phyloP scores from a whole-genome alignment of 2,797 vertebrate species.

The Otolemur crassicaudatus region DNA sequence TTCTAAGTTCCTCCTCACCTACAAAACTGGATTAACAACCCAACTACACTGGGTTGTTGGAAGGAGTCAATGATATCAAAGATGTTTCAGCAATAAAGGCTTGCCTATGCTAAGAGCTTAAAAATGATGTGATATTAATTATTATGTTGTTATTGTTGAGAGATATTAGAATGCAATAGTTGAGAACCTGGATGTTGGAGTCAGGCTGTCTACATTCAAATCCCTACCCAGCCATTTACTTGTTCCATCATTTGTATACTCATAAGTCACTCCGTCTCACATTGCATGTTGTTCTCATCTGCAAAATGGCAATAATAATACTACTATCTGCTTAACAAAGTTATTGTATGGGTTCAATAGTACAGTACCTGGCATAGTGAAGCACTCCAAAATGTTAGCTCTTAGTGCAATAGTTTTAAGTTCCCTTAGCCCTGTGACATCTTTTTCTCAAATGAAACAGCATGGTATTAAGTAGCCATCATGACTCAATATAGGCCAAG shows the following conservation, averaged over 20 bases:
- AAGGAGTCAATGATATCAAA: slow-evolving; percentile 25
- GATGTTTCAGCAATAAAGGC: neutral
- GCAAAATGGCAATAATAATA: neutral
- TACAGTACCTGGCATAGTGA: neutral
- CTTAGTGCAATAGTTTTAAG: neutral
- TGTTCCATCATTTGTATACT: neutral
- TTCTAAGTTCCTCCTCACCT: neutral
- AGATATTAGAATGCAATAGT: neutral
- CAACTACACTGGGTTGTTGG: neutral
- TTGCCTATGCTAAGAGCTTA: neutral
- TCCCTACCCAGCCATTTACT: neutral
- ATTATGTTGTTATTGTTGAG: neutral
- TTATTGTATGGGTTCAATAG: neutral
- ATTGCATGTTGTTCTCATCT: neutral
- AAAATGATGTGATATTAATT: neutral
- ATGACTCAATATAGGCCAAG: neutral
- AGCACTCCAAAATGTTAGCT: neutral
- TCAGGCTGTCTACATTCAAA: neutral
- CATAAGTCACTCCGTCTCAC: neutral
- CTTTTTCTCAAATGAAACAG: neutral
- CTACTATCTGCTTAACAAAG: neutral
- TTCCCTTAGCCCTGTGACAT: neutral
- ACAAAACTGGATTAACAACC: neutral
- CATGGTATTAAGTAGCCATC: neutral
- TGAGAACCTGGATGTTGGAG: neutral